phyloP scores from a whole-genome alignment of 2,113 vertebrate genomes.

The Chitala chitala region DNA sequence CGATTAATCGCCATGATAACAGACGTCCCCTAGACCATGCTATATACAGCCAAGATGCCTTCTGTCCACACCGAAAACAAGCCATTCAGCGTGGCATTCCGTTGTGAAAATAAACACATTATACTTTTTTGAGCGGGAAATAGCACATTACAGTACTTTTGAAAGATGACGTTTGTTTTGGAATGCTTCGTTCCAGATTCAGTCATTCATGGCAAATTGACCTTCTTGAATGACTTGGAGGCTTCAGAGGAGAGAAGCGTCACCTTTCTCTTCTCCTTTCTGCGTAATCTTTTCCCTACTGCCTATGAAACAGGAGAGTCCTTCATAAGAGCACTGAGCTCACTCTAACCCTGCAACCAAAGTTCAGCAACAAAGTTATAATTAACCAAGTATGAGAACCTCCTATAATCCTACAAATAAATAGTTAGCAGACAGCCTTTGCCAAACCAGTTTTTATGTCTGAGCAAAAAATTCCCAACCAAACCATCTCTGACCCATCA shows the following conservation, averaged over 20 bases:
- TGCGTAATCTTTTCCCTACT: conserved; percentile 19
- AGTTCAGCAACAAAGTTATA: conserved; percentile 22
- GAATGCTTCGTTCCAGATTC: too few species aligned
- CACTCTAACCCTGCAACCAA: conserved; percentile 9
- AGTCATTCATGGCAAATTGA: neutral
- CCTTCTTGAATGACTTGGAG: neutral
- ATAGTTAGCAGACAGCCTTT: neutral
- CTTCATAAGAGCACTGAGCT: conserved; percentile 5
- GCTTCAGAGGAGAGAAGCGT: neutral
- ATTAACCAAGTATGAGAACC: conserved; percentile 15
- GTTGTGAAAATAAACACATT: too few species aligned
- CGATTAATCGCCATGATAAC: too few species aligned
- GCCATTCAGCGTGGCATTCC: too few species aligned
- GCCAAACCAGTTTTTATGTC: conserved; percentile 6
- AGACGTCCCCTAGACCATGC: too few species aligned
- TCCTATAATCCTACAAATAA: conserved; percentile 18
- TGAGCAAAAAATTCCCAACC: conserved; percentile 17
- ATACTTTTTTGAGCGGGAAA: too few species aligned
- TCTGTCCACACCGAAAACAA: too few species aligned
- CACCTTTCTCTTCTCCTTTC: neutral
- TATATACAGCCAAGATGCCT: too few species aligned
- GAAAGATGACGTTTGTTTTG: too few species aligned
- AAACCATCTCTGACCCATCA: conserved; percentile 17
- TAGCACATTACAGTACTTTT: too few species aligned
- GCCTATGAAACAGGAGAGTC: neutral